Conservation (phyloP, 2,797 vertebrate species). For the Thunnus albacares region DNA sequence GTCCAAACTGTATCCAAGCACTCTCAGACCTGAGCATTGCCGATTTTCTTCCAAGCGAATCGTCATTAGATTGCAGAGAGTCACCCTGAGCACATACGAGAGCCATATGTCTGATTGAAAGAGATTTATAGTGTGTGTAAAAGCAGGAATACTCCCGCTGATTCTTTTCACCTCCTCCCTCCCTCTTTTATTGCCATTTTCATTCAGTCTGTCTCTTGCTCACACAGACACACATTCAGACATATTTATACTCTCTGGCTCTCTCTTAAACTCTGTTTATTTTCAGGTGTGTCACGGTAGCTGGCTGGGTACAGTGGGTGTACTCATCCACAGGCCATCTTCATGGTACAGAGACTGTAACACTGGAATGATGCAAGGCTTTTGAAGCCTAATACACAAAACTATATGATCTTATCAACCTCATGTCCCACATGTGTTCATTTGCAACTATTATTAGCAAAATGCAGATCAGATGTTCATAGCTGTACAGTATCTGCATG, state of each 20-base stretch:
- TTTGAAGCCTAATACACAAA: background rate
- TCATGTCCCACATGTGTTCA: background rate
- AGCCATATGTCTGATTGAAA: conserved; percentile 50
- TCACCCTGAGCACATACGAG: conserved; percentile 43
- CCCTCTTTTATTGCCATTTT: conserved; percentile 31
- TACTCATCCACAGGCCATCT: conserved; percentile 7
- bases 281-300: conserved; percentile 21
- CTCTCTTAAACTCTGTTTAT: conserved; percentile 4
- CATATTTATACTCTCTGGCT: background rate
- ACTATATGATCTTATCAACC: background rate
- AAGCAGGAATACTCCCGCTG: conserved; percentile 18
- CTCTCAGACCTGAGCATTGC: background rate
- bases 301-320: background rate
- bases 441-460: background rate
- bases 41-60: conserved; percentile 26
- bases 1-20: conserved; percentile 41
- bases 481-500: no score
- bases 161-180: conserved; percentile 12
- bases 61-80: conserved; percentile 37
- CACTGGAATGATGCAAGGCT: background rate
- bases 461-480: no score
- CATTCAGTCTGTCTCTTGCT: background rate
- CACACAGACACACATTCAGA: background rate
- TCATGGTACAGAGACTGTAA: background rate
- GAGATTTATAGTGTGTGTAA: conserved; percentile 34